These are phyloP conservation scores for Trididemnum clinides DNA, from an alignment of 23 tunicate species.

Conservation along the genomic window DNA sequence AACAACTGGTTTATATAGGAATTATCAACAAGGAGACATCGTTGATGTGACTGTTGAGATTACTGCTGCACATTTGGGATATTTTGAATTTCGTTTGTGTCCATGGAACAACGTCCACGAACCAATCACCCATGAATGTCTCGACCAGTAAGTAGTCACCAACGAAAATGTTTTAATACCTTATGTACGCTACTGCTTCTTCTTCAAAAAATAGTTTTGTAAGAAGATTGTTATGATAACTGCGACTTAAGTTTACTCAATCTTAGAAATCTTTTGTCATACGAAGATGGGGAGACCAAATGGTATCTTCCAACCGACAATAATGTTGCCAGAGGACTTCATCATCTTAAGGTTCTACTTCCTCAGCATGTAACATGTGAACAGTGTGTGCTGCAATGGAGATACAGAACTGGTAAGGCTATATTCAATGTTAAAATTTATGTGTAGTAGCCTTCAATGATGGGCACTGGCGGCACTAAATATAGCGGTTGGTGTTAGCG, in stretches of 20 bases:
- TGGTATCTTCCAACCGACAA: neutral
- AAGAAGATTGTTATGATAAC: too few species aligned
- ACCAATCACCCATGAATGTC: constrained; percentile 63
- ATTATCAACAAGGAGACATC: constrained; percentile 28
- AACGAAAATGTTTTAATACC: too few species aligned
- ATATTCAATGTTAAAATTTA: too few species aligned
- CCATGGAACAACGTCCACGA: constrained; percentile 47
- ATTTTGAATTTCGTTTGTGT: constrained; percentile 64
- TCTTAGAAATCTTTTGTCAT: constrained; percentile 14
- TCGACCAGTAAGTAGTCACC: constrained; percentile 50
- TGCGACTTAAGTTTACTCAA: too few species aligned
- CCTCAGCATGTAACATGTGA: constrained; percentile 48
- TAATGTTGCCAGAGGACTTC: neutral
- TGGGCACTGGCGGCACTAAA: too few species aligned
- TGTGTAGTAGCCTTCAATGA: too few species aligned
- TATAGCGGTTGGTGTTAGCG: too few species aligned
- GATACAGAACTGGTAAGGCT: constrained; percentile 66
- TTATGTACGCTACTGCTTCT: too few species aligned
- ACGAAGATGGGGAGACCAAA: constrained; percentile 8
- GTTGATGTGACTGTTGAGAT: constrained; percentile 47
- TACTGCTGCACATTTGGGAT: constrained; percentile 59
- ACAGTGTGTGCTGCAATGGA: constrained; percentile 76
- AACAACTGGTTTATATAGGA: too few species aligned
- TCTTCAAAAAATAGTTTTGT: too few species aligned
- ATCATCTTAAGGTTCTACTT: constrained; percentile 15